phyloP scores from a whole-genome alignment of 2,113 vertebrate species.

The Cavia aperea region DNA sequence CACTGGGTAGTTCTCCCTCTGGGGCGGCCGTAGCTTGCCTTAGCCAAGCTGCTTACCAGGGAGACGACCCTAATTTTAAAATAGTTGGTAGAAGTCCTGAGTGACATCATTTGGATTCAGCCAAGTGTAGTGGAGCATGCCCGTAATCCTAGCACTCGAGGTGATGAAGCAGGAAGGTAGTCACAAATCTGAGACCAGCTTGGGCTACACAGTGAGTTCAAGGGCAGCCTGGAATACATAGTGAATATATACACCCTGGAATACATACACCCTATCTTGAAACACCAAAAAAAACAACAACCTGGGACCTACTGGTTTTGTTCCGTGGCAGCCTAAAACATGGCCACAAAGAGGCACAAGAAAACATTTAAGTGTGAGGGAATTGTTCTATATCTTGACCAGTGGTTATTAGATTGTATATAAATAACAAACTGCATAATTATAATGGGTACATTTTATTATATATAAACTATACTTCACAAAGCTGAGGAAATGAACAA shows the following conservation, averaged over 20 bases:
- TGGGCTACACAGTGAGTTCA: background rate
- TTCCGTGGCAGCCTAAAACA: background rate
- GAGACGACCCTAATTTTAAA: background rate
- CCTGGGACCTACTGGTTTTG: background rate
- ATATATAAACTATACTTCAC: background rate
- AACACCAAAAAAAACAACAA: background rate
- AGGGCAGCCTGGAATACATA: background rate
- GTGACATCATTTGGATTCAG: background rate
- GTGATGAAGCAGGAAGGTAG: background rate
- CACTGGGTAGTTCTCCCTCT: too few species aligned
- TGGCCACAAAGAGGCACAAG: background rate
- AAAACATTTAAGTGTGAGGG: background rate
- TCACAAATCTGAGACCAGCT: background rate
- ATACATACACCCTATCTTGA: background rate
- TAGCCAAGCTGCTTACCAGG: too few species aligned
- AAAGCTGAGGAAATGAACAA: background rate
- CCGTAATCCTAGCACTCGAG: background rate
- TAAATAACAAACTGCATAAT: background rate
- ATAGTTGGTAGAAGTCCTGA: background rate
- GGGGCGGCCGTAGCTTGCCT: too few species aligned
- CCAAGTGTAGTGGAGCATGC: background rate
- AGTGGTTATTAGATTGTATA: background rate
- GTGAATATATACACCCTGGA: background rate
- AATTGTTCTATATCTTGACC: background rate
- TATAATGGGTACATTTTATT: background rate